Conservation (phyloP, 2,797 vertebrate species). For the Sarcophilus harrisii region DNA sequence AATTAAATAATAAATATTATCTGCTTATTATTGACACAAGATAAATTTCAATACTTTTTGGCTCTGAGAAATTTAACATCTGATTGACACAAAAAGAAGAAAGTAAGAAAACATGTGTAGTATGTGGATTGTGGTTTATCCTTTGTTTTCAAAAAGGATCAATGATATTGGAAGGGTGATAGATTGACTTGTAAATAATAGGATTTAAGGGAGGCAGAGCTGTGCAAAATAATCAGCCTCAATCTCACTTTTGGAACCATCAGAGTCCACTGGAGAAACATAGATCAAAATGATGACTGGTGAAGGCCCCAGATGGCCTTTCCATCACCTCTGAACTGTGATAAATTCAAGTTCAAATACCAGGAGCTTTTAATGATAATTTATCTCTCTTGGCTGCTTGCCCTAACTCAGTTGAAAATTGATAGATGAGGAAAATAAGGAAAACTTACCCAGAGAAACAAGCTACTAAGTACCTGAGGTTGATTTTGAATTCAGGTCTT, state of each 20-base stretch:
- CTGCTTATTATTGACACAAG: slow-evolving; percentile 9
- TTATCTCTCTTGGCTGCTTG: neutral
- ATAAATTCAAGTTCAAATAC: neutral
- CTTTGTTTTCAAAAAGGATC: neutral
- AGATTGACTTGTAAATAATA: neutral
- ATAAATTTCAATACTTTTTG: neutral
- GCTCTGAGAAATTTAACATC: neutral
- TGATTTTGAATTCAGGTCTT: too few species aligned
- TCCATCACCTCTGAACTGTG: neutral
- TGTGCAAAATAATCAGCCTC: neutral
- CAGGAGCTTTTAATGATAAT: neutral
- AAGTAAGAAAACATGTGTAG: neutral
- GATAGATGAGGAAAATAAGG: too few species aligned
- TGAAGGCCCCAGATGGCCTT: neutral
- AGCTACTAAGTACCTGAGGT: too few species aligned
- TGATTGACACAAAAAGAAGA: neutral
- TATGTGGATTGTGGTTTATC: neutral
- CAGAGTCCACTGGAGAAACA: too few species aligned
- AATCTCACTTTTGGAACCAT: neutral
- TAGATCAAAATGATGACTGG: neutral
- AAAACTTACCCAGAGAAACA: too few species aligned
- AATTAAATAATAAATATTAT: neutral
- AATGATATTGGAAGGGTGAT: neutral
- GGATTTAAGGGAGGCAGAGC: neutral
- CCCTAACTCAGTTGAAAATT: neutral